Conservation (phyloP, 2,888 invertebrate species). For the Synergus gifuensis region DNA sequence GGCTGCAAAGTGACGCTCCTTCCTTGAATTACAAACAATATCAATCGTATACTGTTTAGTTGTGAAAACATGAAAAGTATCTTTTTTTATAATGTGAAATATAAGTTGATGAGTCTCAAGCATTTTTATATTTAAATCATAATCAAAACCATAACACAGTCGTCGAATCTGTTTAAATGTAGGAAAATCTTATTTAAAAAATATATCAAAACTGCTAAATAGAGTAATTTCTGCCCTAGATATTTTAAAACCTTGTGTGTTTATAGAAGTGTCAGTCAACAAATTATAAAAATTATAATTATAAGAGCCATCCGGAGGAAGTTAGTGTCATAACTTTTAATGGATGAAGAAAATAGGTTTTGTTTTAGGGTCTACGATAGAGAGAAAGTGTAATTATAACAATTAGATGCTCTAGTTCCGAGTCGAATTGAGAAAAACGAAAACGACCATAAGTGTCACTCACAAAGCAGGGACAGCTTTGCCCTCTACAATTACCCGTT, state of each 20-base stretch:
- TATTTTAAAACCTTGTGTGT: too few relatives aligned
- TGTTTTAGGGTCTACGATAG: not conserved
- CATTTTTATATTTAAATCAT: too few relatives aligned
- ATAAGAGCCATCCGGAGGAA: not conserved
- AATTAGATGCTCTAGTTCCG: not conserved
- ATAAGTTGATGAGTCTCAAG: too few relatives aligned
- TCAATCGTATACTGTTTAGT: not conserved
- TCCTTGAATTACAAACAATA: not conserved
- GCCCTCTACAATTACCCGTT: constrained; percentile 53
- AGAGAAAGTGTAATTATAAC: constrained; percentile 3
- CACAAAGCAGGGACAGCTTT: constrained; percentile 45
- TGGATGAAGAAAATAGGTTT: not conserved
- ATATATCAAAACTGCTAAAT: too few relatives aligned
- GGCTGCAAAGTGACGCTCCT: too few relatives aligned
- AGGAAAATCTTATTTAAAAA: too few relatives aligned
- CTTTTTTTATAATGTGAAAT: too few relatives aligned
- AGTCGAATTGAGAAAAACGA: constrained; percentile 13
- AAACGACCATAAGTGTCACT: constrained; percentile 49
- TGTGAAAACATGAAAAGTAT: too few relatives aligned
- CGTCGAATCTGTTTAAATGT: too few relatives aligned
- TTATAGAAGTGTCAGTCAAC: too few relatives aligned
- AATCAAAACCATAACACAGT: too few relatives aligned
- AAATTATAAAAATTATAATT: not conserved
- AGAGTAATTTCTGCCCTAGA: too few relatives aligned
- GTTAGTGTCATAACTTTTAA: not conserved